Percentiles rank a stretch among this genome's conserved stretches.
These are phyloP conservation scores for Caenorhabditis sinica DNA, from an alignment of 2,888 invertebrate genomes.

Conservation along the genomic window DNA sequence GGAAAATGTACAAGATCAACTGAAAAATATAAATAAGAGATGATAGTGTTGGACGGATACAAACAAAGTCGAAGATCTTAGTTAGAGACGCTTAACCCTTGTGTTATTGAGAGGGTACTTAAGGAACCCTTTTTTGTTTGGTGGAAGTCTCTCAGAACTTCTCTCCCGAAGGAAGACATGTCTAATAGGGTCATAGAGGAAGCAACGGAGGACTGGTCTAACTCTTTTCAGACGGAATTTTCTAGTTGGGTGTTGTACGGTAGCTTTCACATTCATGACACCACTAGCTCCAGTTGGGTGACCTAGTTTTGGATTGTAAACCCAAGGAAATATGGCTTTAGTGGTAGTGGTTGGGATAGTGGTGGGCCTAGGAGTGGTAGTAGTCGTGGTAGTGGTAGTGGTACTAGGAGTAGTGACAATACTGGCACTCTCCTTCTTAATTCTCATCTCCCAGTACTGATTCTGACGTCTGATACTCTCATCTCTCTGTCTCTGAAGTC, in stretches of 20 bases:
- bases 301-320: slow-evolving; percentile 38
- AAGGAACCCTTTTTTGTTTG: slow-evolving; percentile 41
- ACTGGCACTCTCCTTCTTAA: slow-evolving; percentile 27
- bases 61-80: background rate
- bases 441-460: slow-evolving; percentile 53
- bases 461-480: slow-evolving; percentile 53
- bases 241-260: slow-evolving; percentile 52
- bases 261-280: slow-evolving; percentile 56
- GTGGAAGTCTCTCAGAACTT: slow-evolving; percentile 35
- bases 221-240: slow-evolving; percentile 44
- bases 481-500: slow-evolving; percentile 46
- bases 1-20: slow-evolving; percentile 47
- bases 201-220: slow-evolving; percentile 44
- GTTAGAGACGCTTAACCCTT: slow-evolving; percentile 31
- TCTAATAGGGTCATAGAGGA: slow-evolving; percentile 56
- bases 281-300: slow-evolving; percentile 49
- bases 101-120: slow-evolving; percentile 59
- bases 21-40: slow-evolving; percentile 37
- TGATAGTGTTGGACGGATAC: background rate
- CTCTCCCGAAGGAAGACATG: slow-evolving; percentile 52
- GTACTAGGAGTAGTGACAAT: slow-evolving; percentile 28
- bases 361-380: slow-evolving; percentile 9
- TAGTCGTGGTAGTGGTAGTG: slow-evolving; percentile 19
- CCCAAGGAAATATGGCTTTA: slow-evolving; percentile 32
- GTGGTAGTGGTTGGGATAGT: background rate